Percentiles rank a stretch among this genome's conserved stretches.
Conservation (phyloP, 1,140 invertebrate genomes). For the Pissodes strobi region DNA sequence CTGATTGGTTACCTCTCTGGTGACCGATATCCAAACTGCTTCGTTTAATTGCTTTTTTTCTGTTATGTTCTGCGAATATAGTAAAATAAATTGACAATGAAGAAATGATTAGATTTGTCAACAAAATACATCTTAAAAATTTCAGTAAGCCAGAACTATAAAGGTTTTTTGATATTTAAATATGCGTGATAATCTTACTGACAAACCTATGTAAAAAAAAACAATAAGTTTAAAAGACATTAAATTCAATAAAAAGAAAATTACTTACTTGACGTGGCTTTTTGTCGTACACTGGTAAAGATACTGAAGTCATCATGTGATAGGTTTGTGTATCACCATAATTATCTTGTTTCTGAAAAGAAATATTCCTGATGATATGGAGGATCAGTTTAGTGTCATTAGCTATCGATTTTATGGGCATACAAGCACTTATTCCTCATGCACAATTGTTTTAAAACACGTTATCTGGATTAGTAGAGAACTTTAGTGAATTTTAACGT, state of each 20-base stretch:
- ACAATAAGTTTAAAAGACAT: slow-evolving; percentile 1
- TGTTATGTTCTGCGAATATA: slow-evolving; percentile 83
- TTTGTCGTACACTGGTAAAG: slow-evolving; percentile 75
- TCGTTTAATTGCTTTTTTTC: slow-evolving; percentile 91
- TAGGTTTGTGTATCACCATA: slow-evolving; percentile 57
- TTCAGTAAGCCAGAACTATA: too few relatives aligned
- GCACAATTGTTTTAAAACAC: too few relatives aligned
- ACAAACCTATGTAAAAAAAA: too few relatives aligned
- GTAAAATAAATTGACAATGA: background rate
- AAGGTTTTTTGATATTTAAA: too few relatives aligned
- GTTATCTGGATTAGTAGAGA: too few relatives aligned
- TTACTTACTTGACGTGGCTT: slow-evolving; percentile 65
- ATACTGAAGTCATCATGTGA: slow-evolving; percentile 74
- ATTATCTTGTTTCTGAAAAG: slow-evolving; percentile 53
- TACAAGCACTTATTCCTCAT: too few relatives aligned
- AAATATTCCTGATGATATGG: too few relatives aligned
- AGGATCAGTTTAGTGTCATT: too few relatives aligned
- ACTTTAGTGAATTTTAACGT: too few relatives aligned
- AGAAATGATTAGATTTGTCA: background rate
- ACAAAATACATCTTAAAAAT: background rate
- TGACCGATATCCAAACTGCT: slow-evolving; percentile 87
- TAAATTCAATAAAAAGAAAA: too few relatives aligned
- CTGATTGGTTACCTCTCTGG: slow-evolving; percentile 75
- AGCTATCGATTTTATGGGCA: too few relatives aligned
- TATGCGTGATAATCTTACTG: too few relatives aligned